Evolutionary conservation across 2,888 invertebrate genomes (phyloP).

Genomic region (Volucella bombylans): DNA sequence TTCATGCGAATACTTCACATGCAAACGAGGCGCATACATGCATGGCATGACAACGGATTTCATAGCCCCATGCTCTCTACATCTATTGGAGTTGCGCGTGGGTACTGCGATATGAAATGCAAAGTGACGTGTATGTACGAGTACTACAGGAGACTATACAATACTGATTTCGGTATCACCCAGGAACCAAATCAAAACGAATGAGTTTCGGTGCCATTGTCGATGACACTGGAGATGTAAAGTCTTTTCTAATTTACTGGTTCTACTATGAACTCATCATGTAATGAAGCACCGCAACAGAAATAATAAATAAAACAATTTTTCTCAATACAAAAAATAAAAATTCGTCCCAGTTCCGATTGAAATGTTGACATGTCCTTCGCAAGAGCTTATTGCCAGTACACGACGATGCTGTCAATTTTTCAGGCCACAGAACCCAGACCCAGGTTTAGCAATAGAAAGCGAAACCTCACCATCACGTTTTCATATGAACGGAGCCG

Average conservation of each 20-base stretch:
- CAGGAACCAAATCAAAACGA: background rate
- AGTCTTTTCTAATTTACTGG: constrained; percentile 14
- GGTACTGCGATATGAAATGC: constrained; percentile 67
- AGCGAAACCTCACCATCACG: constrained; percentile 16
- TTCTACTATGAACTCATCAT: constrained; percentile 52
- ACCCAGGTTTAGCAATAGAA: constrained; percentile 14
- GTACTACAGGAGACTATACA: constrained; percentile 34
- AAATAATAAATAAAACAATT: constrained; percentile 60
- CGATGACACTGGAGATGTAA: constrained; percentile 29
- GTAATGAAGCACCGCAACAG: constrained; percentile 16
- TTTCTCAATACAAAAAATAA: constrained; percentile 7
- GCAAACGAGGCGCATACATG: constrained; percentile 61
- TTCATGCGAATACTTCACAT: constrained; percentile 35
- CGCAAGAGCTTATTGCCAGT: constrained; percentile 37
- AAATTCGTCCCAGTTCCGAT: constrained; percentile 57
- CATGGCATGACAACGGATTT: constrained; percentile 47
- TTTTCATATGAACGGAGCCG: background rate
- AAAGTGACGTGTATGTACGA: constrained; percentile 41
- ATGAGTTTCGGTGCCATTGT: constrained; percentile 14
- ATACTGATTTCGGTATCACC: constrained; percentile 52
- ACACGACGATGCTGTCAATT: background rate
- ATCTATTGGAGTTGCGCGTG: constrained; percentile 44
- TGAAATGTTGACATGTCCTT: constrained; percentile 60
- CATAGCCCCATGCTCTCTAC: constrained; percentile 23
- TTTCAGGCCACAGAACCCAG: background rate